phyloP scores from a whole-genome alignment of 2,797 vertebrate genomes.

The Varecia variegata region DNA sequence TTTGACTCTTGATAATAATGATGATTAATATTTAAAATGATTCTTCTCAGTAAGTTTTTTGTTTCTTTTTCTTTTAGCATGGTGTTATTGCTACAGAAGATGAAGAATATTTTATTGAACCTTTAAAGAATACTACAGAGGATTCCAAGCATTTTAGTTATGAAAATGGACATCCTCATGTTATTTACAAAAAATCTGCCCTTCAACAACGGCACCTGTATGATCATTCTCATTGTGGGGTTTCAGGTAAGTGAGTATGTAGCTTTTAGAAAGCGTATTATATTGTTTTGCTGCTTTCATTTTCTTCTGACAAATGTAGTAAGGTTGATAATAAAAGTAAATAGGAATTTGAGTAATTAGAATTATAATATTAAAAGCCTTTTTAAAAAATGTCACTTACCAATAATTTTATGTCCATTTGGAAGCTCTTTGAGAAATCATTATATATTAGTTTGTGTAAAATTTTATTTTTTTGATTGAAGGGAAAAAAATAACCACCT shows the following conservation, averaged over 20 bases:
- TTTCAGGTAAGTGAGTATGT: conserved; percentile 90
- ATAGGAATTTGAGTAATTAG: conserved; percentile 8
- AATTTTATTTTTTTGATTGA: conserved; percentile 14
- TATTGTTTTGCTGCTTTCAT: not conserved
- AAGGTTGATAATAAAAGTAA: conserved; percentile 21
- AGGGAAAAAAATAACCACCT: not conserved
- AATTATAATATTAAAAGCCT: not conserved
- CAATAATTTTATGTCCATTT: conserved; percentile 24
- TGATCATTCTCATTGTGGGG: conserved; percentile 94
- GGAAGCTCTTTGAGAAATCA: conserved; percentile 4
- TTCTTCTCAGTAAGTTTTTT: conserved; percentile 56
- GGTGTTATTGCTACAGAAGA: conserved; percentile 98
- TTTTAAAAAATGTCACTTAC: not conserved
- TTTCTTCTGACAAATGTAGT: not conserved
- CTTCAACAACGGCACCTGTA: conserved; percentile 90
- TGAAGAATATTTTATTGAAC: conserved; percentile 99
- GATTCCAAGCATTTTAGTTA: conserved; percentile 91
- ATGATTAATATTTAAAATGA: conserved; percentile 34
- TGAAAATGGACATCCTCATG: conserved; percentile 95
- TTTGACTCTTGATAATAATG: conserved; percentile 49
- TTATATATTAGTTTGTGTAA: conserved; percentile 28
- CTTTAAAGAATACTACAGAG: conserved; percentile 93
- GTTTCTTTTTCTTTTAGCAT: conserved; percentile 87
- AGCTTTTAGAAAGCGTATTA: conserved; percentile 29
- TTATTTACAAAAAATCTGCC: conserved; percentile 99